Evolutionary conservation across 2,888 invertebrate species (phyloP).

Genomic region (Lasius fuliginosus): DNA sequence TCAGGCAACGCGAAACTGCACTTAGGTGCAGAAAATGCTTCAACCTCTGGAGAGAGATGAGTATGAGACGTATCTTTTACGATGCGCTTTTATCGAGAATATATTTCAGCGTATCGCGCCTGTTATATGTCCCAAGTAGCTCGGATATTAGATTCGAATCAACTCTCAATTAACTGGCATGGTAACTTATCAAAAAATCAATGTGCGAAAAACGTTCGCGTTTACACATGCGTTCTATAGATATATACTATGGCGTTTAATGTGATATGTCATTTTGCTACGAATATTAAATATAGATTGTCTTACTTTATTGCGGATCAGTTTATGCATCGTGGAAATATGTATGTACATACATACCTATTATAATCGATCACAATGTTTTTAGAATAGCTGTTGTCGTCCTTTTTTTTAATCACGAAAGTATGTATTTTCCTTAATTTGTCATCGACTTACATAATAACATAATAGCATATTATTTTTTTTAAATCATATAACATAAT

Average conservation of each 20-base stretch:
- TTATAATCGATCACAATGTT: background rate
- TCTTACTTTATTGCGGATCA: background rate
- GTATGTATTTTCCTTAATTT: too few relatives aligned
- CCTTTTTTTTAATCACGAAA: too few relatives aligned
- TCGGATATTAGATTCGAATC: slow-evolving; percentile 28
- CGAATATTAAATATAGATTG: background rate
- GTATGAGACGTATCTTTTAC: background rate
- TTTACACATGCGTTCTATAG: too few relatives aligned
- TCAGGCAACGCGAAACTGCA: slow-evolving; percentile 16
- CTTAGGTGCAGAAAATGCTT: slow-evolving; percentile 20
- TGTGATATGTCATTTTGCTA: too few relatives aligned
- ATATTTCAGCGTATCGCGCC: slow-evolving; percentile 13
- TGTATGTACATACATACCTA: background rate
- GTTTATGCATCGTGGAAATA: background rate
- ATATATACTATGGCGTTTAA: too few relatives aligned
- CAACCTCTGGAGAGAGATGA: background rate
- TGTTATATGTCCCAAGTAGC: background rate
- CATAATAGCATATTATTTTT: too few relatives aligned
- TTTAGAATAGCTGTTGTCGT: background rate
- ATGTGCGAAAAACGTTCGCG: background rate
- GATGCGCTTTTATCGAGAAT: slow-evolving; percentile 28
- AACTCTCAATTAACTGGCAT: slow-evolving; percentile 2
- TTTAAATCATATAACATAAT: too few relatives aligned
- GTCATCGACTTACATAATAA: too few relatives aligned
- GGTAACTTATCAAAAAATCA: slow-evolving; percentile 43